Conservation (phyloP, 2,888 invertebrate species). For the Drosophila paucipuncta region DNA sequence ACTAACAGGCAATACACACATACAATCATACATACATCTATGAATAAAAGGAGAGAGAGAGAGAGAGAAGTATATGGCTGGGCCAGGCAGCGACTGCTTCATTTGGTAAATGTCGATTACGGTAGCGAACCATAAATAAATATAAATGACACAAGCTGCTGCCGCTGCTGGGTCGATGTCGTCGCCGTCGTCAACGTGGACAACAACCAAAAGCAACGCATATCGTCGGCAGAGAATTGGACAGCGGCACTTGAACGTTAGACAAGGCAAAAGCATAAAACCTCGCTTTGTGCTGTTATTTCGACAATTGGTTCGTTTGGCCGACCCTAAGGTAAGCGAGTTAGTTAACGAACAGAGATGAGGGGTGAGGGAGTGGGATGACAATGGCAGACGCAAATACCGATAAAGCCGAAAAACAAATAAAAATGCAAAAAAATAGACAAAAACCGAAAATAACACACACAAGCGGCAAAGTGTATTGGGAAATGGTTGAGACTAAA, state of each 20-base stretch:
- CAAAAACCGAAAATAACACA: slow-evolving; percentile 6
- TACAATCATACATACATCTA: slow-evolving; percentile 8
- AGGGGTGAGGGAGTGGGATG: neutral
- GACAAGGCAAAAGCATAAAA: slow-evolving; percentile 31
- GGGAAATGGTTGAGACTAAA: slow-evolving; percentile 56
- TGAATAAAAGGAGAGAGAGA: slow-evolving; percentile 33
- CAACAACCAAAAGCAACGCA: slow-evolving; percentile 34
- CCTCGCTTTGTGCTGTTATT: slow-evolving; percentile 37
- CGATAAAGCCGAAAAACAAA: slow-evolving; percentile 30
- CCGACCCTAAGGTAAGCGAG: slow-evolving; percentile 40
- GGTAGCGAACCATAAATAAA: slow-evolving; percentile 76
- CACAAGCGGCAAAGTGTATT: slow-evolving; percentile 29
- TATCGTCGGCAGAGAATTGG: slow-evolving; percentile 31
- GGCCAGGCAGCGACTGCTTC: slow-evolving; percentile 31
- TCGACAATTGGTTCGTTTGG: slow-evolving; percentile 46
- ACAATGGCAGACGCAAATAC: slow-evolving; percentile 20
- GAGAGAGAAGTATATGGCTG: slow-evolving; percentile 29
- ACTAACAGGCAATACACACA: slow-evolving; percentile 28
- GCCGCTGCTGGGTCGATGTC: slow-evolving; percentile 25
- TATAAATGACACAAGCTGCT: slow-evolving; percentile 61
- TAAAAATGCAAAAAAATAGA: slow-evolving; percentile 26
- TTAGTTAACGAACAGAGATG: slow-evolving; percentile 33
- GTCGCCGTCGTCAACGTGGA: slow-evolving; percentile 56
- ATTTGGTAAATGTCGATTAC: slow-evolving; percentile 63
- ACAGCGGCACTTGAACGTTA: slow-evolving; percentile 35